Percentiles rank a stretch among this genome's conserved stretches.
Conservation (phyloP, 2,888 invertebrate genomes). For the Leptura quadrifasciata region DNA sequence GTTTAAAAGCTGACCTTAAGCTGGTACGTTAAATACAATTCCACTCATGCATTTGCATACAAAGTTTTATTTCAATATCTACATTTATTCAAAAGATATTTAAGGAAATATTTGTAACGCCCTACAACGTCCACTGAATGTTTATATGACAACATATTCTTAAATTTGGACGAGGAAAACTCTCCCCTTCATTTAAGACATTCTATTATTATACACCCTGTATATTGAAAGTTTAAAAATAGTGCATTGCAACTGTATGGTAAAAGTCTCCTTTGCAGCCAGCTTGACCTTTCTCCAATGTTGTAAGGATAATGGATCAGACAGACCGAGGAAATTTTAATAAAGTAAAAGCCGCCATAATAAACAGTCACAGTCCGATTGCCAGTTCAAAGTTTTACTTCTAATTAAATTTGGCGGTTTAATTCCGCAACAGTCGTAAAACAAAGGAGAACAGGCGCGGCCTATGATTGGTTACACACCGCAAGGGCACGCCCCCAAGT, state of each 20-base stretch:
- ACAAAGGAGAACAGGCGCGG: slow-evolving; percentile 66
- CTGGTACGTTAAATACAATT: no score
- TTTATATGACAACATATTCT: no score
- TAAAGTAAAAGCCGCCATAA: slow-evolving; percentile 36
- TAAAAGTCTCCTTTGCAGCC: not conserved
- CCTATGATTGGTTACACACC: slow-evolving; percentile 65
- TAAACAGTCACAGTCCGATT: slow-evolving; percentile 59
- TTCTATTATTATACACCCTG: no score
- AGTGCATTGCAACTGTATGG: not conserved
- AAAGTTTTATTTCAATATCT: no score
- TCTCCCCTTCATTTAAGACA: no score
- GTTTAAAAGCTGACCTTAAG: no score
- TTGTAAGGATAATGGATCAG: slow-evolving; percentile 1
- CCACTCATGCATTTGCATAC: no score
- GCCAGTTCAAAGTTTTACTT: slow-evolving; percentile 64
- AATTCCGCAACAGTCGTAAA: slow-evolving; percentile 71
- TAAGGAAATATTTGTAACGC: no score
- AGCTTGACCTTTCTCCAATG: not conserved
- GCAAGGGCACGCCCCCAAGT: slow-evolving; percentile 66
- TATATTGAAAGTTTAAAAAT: not conserved
- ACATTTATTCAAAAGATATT: no score
- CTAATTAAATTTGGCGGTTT: slow-evolving; percentile 73
- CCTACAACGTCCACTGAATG: no score
- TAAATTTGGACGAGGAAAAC: no score
- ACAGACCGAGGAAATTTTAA: slow-evolving; percentile 17